phyloP scores from a whole-genome alignment of 2,113 vertebrate genomes.

The Protobothrops flavoviridis region DNA sequence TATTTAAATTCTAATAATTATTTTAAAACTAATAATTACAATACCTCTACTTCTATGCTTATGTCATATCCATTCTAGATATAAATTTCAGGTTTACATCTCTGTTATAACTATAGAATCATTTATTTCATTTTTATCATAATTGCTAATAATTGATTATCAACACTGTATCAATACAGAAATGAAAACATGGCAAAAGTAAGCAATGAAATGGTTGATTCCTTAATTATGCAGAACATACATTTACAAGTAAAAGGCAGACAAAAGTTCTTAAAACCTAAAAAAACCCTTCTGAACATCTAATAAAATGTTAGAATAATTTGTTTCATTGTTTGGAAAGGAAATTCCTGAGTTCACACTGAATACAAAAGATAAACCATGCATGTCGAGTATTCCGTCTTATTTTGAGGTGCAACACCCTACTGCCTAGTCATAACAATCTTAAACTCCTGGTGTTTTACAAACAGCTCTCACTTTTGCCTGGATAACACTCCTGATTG shows the following conservation, averaged over 20 bases:
- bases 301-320: not conserved
- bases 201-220: not conserved
- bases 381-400: not conserved
- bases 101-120: not conserved
- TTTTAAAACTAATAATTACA: not conserved
- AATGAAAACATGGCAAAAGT: not conserved
- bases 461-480: not conserved
- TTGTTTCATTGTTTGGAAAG: not conserved
- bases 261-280: not conserved
- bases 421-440: not conserved
- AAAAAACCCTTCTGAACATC: not conserved
- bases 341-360: not conserved
- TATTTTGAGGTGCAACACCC: not conserved
- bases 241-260: not conserved
- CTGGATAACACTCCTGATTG: not conserved
- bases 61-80: not conserved
- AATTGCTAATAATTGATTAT: not conserved
- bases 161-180: not conserved
- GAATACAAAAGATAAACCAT: not conserved
- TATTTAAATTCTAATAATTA: not conserved
- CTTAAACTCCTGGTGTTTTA: not conserved
- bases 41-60: not conserved
- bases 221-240: not conserved
- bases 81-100: not conserved
- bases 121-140: not conserved